A percentile compares a stretch with the other conserved stretches of the same genome.
Conservation (phyloP, 2,888 invertebrate species). For the Miltochrista miniata region DNA sequence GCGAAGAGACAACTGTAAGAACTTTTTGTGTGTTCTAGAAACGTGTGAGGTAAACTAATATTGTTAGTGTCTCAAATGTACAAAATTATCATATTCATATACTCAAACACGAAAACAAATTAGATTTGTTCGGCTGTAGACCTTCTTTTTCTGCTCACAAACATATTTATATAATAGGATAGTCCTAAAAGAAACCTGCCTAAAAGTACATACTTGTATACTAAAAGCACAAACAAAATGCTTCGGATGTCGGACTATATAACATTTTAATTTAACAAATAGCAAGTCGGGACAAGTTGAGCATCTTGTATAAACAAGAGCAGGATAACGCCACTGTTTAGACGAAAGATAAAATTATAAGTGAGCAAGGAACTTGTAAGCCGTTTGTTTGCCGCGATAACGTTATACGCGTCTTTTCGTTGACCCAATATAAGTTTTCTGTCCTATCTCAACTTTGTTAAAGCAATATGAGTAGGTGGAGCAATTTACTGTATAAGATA, state of each 20-base stretch:
- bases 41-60: too few species aligned
- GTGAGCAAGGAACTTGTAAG: slow-evolving; percentile 48
- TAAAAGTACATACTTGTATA: too few species aligned
- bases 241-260: slow-evolving; percentile 16
- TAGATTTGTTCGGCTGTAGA: too few species aligned
- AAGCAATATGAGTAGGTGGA: slow-evolving; percentile 7
- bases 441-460: slow-evolving; percentile 39
- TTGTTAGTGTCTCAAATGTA: too few species aligned
- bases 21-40: too few species aligned
- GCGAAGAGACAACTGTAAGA: too few species aligned
- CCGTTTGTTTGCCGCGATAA: slow-evolving; percentile 52
- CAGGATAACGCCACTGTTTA: slow-evolving; percentile 47
- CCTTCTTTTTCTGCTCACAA: too few species aligned
- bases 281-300: slow-evolving; percentile 35
- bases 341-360: slow-evolving; percentile 60
- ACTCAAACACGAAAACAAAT: too few species aligned
- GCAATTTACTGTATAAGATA: too few species aligned
- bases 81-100: too few species aligned
- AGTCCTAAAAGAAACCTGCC: too few species aligned
- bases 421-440: slow-evolving; percentile 59
- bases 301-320: slow-evolving; percentile 41
- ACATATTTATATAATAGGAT: too few species aligned
- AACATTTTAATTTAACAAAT: slow-evolving; percentile 48
- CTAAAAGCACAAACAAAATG: slow-evolving; percentile 25
- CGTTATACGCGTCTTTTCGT: slow-evolving; percentile 48